Percentiles rank a stretch among this genome's conserved stretches.
Conservation (phyloP, 1,140 invertebrate species). For the Lethocerus indicus region DNA sequence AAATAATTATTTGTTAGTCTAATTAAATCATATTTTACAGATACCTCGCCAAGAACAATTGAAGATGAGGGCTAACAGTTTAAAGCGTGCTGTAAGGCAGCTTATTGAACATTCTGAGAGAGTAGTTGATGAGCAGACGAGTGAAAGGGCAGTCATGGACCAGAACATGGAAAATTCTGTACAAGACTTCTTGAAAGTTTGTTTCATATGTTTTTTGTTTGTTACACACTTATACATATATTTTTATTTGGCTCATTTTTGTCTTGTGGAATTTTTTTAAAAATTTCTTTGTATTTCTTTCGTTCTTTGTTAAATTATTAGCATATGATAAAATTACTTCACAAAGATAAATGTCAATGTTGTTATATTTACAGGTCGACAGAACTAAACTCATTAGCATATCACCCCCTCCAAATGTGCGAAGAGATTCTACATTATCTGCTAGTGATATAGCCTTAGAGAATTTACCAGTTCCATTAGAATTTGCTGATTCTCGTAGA, state of each 20-base stretch:
- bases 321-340: background rate
- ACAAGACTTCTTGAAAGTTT: background rate
- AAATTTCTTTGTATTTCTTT: background rate
- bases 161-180: background rate
- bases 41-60: slow-evolving; percentile 19
- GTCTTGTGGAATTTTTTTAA: background rate
- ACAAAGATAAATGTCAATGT: background rate
- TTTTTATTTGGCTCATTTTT: background rate
- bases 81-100: slow-evolving; percentile 71
- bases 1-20: too few species aligned
- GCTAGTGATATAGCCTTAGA: slow-evolving; percentile 22
- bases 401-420: slow-evolving; percentile 46
- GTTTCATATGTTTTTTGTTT: too few species aligned
- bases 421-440: slow-evolving; percentile 42
- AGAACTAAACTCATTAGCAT: slow-evolving; percentile 21
- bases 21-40: slow-evolving; percentile 4
- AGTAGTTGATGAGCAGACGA: slow-evolving; percentile 36
- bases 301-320: background rate
- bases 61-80: slow-evolving; percentile 48
- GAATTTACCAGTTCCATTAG: slow-evolving; percentile 23
- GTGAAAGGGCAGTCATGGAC: slow-evolving; percentile 3
- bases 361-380: slow-evolving; percentile 1
- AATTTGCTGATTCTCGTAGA: slow-evolving; percentile 23
- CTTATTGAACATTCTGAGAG: slow-evolving; percentile 67
- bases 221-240: background rate